A percentile compares a stretch with the other conserved stretches of the same genome.
phyloP scores from a whole-genome alignment of 2,888 invertebrate species.

The Matsumyia berberina region DNA sequence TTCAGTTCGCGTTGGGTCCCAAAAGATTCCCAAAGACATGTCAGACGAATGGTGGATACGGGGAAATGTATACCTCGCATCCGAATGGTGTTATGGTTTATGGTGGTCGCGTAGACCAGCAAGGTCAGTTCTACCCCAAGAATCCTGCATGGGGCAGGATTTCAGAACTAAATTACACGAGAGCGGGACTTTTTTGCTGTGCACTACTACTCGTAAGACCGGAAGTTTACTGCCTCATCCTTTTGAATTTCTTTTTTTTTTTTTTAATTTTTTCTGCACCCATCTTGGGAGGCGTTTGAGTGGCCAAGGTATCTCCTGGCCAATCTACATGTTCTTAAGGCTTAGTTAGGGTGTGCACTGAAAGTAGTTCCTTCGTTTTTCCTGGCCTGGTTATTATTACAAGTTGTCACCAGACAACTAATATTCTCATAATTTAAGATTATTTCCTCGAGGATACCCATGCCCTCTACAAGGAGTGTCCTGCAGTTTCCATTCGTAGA shows the following conservation, averaged over 20 bases:
- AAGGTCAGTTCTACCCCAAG: conserved; percentile 53
- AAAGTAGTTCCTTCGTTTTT: conserved; percentile 20
- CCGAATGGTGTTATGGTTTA: conserved; percentile 40
- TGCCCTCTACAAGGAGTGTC: conserved; percentile 23
- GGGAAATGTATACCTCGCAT: conserved; percentile 17
- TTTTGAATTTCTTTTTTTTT: not conserved
- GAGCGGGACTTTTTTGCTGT: not conserved
- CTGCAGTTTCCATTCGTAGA: conserved; percentile 56
- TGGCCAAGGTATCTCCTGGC: conserved; percentile 19
- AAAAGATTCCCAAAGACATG: conserved; percentile 25
- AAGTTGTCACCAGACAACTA: conserved; percentile 78
- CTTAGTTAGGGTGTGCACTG: not conserved
- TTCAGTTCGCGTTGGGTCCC: conserved; percentile 66
- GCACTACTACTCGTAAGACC: not conserved
- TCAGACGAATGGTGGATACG: too few relatives aligned
- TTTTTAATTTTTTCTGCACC: conserved; percentile 8
- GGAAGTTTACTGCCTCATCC: conserved; percentile 44
- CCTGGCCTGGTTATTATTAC: conserved; percentile 77
- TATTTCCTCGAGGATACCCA: conserved; percentile 75
- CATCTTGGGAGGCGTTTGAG: too few relatives aligned
- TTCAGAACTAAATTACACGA: conserved; percentile 57
- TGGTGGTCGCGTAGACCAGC: conserved; percentile 46
- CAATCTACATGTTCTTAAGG: conserved; percentile 66
- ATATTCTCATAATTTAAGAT: conserved; percentile 79
- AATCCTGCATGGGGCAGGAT: conserved; percentile 34